phyloP scores from a whole-genome alignment of 2,797 vertebrate species.

The Cyclura pinguis region DNA sequence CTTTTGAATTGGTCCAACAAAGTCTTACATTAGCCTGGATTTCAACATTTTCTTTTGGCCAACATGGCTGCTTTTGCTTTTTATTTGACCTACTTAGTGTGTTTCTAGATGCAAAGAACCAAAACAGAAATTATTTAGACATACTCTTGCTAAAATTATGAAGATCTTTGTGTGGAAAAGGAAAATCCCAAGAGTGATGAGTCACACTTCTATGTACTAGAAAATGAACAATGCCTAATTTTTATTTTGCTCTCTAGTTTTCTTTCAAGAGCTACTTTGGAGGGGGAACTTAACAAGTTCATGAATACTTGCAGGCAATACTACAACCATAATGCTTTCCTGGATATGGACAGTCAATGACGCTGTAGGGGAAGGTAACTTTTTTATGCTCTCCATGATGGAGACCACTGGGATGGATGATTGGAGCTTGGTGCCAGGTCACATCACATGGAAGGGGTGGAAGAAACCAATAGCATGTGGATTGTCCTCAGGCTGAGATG shows the following conservation, averaged over 20 bases:
- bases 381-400: no score
- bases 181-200: neutral
- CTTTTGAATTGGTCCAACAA: neutral
- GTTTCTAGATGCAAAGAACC: neutral
- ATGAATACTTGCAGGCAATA: neutral
- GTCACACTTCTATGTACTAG: neutral
- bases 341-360: no score
- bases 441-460: no score
- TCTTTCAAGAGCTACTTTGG: neutral
- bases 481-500: no score
- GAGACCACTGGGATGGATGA: no score
- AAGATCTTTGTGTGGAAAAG: neutral
- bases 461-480: no score
- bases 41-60: neutral
- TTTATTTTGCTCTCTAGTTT: neutral
- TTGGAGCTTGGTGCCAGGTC: no score
- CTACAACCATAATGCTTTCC: neutral
- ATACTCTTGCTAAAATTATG: neutral
- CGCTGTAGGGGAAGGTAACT: no score
- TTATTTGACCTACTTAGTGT: neutral
- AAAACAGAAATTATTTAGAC: neutral
- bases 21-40: neutral
- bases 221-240: neutral
- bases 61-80: neutral
- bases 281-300: neutral